These are phyloP conservation scores for Caranx melampygus DNA, from an alignment of 2,113 vertebrate species.

Conservation along the genomic window DNA sequence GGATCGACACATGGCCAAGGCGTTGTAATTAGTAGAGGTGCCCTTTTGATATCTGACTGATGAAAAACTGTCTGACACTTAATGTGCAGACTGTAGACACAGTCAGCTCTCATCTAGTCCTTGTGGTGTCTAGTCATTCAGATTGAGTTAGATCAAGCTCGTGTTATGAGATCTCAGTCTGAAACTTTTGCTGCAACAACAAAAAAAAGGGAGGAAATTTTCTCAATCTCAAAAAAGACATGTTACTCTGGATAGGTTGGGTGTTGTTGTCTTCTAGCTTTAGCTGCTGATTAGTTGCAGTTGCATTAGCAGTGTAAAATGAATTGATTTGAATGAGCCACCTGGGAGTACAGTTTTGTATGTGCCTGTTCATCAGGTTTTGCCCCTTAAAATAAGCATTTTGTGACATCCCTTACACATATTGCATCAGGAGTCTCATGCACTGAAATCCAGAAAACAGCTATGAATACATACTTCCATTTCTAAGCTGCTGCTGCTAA, in stretches of 20 bases:
- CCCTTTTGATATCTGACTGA: slow-evolving; percentile 67
- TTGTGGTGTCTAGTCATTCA: slow-evolving; percentile 1
- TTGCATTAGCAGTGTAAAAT: background rate
- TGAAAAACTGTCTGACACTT: slow-evolving; percentile 47
- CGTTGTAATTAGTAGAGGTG: slow-evolving; percentile 66
- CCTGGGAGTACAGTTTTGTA: background rate
- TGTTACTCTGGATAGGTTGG: background rate
- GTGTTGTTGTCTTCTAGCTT: background rate
- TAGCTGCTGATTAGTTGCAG: background rate
- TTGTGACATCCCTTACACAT: no score
- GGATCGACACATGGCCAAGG: slow-evolving; percentile 60
- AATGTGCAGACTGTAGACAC: slow-evolving; percentile 30
- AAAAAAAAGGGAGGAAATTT: background rate
- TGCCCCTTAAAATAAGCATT: no score
- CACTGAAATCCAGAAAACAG: no score
- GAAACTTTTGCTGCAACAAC: background rate
- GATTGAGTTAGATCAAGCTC: slow-evolving; percentile 12
- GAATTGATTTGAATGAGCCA: background rate
- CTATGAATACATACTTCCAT: no score
- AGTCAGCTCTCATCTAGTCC: slow-evolving; percentile 13
- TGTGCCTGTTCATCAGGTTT: no score
- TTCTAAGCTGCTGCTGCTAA: no score
- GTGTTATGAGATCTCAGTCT: background rate
- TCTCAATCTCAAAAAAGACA: background rate
- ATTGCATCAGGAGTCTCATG: no score